Percentiles rank a stretch among this genome's conserved stretches.
These are phyloP conservation scores for Drosophila carrolli DNA, from an alignment of 1,140 invertebrate species.

Conservation along the genomic window DNA sequence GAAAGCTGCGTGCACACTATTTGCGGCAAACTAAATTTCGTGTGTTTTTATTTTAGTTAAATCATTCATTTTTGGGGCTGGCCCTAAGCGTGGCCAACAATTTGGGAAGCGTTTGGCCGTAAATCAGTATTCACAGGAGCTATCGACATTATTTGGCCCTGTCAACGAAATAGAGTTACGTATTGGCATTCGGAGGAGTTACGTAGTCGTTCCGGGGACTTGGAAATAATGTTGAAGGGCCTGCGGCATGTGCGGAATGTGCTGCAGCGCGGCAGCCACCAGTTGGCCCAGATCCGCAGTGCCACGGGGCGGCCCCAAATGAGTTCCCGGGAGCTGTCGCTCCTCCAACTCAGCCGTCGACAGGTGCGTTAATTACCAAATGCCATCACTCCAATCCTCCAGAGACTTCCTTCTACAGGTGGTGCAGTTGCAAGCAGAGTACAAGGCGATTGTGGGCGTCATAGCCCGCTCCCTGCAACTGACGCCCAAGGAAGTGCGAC, in stretches of 20 bases:
- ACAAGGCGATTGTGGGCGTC: conserved; percentile 83
- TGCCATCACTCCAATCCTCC: not conserved
- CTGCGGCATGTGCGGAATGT: conserved; percentile 69
- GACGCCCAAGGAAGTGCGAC: conserved; percentile 58
- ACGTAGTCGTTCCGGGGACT: conserved; percentile 27
- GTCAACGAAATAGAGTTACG: conserved; percentile 68
- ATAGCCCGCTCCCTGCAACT: conserved; percentile 73
- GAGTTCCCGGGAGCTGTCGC: not conserved
- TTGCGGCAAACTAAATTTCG: conserved; percentile 23
- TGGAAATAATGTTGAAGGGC: conserved; percentile 67
- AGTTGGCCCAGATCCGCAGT: conserved; percentile 32
- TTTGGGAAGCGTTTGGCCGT: not conserved
- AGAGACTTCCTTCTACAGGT: conserved; percentile 23
- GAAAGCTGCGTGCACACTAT: not conserved
- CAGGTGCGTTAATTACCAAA: conserved; percentile 50
- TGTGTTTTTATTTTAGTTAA: conserved; percentile 28
- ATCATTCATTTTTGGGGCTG: conserved; percentile 15
- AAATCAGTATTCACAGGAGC: not conserved
- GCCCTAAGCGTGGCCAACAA: not conserved
- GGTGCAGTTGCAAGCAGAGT: conserved; percentile 85
- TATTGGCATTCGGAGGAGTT: conserved; percentile 31
- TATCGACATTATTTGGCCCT: conserved; percentile 3
- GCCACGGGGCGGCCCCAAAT: conserved; percentile 8
- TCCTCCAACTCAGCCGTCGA: conserved; percentile 60
- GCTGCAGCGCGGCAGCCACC: conserved; percentile 62